phyloP scores from a whole-genome alignment of 2,888 invertebrate species.

The Seladonia tumulorum region DNA sequence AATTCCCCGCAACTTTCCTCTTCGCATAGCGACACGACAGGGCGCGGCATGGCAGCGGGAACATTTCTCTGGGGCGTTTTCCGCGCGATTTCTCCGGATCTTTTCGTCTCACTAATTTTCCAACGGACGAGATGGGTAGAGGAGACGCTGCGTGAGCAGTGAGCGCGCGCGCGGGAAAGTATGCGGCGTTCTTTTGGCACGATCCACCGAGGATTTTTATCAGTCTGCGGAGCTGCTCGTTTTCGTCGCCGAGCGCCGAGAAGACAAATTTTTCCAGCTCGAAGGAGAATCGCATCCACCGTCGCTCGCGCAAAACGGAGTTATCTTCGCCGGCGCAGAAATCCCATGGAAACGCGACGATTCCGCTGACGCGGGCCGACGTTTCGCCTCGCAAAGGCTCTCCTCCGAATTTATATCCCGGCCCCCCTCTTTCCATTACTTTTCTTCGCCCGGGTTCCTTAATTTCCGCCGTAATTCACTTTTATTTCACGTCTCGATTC shows the following conservation, averaged over 20 bases:
- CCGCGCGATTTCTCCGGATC: slow-evolving; percentile 15
- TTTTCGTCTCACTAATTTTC: slow-evolving; percentile 14
- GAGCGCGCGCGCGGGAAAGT: not conserved
- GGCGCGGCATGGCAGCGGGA: not conserved
- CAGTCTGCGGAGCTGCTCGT: slow-evolving; percentile 50
- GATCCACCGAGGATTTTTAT: slow-evolving; percentile 54
- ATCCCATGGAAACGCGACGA: slow-evolving; percentile 57
- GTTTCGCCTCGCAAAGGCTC: slow-evolving; percentile 37
- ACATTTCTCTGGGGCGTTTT: not conserved
- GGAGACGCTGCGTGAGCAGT: not conserved
- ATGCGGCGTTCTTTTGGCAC: slow-evolving; percentile 39
- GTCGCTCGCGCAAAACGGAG: slow-evolving; percentile 43
- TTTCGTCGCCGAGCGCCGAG: slow-evolving; percentile 49
- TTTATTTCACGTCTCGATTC: slow-evolving; percentile 17
- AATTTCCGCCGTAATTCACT: slow-evolving; percentile 20
- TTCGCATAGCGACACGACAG: not conserved
- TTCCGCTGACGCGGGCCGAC: slow-evolving; percentile 64
- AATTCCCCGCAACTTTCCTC: not conserved
- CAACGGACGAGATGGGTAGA: not conserved
- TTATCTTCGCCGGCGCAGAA: slow-evolving; percentile 60
- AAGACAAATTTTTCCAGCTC: slow-evolving; percentile 66
- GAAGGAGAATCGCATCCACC: slow-evolving; percentile 57
- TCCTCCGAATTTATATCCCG: slow-evolving; percentile 42
- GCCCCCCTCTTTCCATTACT: not conserved
- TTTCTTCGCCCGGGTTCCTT: not conserved